Evolutionary conservation across 2,113 vertebrate species (phyloP).

Genomic region (Pomatostomus ruficeps): DNA sequence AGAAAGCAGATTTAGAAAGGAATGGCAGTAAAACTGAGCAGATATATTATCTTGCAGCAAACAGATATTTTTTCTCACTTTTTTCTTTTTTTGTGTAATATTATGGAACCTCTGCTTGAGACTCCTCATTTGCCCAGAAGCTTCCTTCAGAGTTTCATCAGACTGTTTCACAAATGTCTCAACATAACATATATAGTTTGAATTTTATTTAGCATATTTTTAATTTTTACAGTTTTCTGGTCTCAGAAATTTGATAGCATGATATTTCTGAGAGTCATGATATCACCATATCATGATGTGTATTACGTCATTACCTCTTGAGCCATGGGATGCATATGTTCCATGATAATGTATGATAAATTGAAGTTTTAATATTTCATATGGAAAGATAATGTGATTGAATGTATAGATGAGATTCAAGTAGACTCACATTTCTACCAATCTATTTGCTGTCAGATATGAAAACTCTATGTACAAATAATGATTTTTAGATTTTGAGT

Average conservation of each 20-base stretch:
- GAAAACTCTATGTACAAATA: background rate
- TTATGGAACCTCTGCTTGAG: background rate
- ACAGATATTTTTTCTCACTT: fast-evolving
- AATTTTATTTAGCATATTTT: background rate
- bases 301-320: background rate
- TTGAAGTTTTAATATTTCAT: background rate
- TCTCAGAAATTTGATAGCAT: background rate
- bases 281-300: background rate
- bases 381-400: background rate
- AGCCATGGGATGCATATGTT: background rate
- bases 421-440: background rate
- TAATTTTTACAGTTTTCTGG: background rate
- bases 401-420: background rate
- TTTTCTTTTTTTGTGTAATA: background rate
- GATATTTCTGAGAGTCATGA: background rate
- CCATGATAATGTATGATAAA: background rate
- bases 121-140: background rate
- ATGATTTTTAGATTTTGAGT: background rate
- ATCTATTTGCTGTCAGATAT: background rate
- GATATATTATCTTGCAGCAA: background rate
- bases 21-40: background rate
- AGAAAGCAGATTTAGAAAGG: background rate
- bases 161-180: background rate
- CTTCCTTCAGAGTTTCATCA: background rate
- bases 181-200: background rate